Conservation (phyloP, 2,888 invertebrate genomes). For the Heliconius hortense region DNA sequence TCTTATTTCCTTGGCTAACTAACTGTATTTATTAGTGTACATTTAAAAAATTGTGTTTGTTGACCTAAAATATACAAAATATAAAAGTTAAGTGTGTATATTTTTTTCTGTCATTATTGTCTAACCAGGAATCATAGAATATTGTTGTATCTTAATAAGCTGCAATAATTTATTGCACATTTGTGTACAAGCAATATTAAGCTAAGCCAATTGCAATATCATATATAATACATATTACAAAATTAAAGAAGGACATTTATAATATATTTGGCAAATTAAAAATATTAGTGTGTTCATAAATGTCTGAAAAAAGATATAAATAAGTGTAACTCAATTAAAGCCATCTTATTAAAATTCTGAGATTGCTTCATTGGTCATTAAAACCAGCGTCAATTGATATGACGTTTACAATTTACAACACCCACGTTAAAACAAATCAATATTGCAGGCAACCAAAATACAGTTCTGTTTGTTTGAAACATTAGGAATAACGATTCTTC, state of each 20-base stretch:
- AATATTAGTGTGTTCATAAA: not conserved
- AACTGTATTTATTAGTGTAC: not conserved
- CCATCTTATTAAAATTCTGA: not conserved
- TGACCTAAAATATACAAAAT: not conserved
- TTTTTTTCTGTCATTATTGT: not conserved
- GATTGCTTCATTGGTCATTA: conserved; percentile 24
- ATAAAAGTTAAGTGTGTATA: not conserved
- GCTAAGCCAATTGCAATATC: no score
- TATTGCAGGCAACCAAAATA: conserved; percentile 39
- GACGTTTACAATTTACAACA: conserved; percentile 45
- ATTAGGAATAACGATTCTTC: not conserved
- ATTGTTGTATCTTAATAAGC: not conserved
- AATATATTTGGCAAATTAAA: not conserved
- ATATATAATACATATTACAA: not conserved
- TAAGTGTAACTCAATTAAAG: not conserved
- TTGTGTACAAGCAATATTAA: not conserved
- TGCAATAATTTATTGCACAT: not conserved
- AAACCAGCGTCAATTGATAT: conserved; percentile 38
- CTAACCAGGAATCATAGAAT: not conserved
- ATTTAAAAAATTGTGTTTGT: not conserved
- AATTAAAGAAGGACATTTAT: not conserved
- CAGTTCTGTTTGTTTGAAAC: conserved; percentile 15
- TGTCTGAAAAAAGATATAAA: not conserved
- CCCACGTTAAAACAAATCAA: conserved; percentile 51
- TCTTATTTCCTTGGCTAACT: not conserved